A percentile compares a stretch with the other conserved stretches of the same genome.
Conservation (phyloP, 2,113 vertebrate genomes). For the Cyanoramphus novaezelandiae region DNA sequence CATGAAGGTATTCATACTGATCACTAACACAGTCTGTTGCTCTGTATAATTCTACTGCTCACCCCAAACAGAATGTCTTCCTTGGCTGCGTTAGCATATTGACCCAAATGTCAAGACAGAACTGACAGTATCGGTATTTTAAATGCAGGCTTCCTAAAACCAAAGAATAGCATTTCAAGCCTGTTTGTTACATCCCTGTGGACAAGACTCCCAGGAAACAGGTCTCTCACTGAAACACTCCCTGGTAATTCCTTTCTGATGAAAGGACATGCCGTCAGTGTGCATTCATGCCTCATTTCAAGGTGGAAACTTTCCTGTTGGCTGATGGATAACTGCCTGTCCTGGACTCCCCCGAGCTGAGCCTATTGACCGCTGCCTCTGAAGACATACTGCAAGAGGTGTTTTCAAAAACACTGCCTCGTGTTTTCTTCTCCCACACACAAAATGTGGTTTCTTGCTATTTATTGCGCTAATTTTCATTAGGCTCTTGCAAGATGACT, state of each 20-base stretch:
- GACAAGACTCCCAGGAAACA: neutral
- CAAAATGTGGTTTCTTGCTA: neutral
- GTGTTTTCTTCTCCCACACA: neutral
- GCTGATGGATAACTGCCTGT: neutral
- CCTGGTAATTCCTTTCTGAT: neutral
- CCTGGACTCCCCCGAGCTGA: accelerated
- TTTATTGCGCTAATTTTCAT: neutral
- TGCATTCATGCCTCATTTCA: neutral
- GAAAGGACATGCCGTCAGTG: neutral
- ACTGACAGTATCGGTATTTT: neutral
- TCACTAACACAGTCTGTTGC: neutral
- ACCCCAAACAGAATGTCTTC: neutral
- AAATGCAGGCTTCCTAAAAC: neutral
- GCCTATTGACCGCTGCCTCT: neutral
- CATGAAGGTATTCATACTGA: neutral
- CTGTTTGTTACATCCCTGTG: neutral
- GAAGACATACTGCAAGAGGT: accelerated
- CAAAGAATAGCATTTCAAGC: neutral
- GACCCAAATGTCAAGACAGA: neutral
- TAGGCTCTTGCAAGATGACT: neutral
- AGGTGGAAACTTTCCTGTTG: neutral
- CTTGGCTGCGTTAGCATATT: neutral
- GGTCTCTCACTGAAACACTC: neutral
- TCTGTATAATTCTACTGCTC: neutral
- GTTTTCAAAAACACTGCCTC: neutral